These are phyloP conservation scores for Amiota minor DNA, from an alignment of 2,888 invertebrate genomes.

Conservation along the genomic window DNA sequence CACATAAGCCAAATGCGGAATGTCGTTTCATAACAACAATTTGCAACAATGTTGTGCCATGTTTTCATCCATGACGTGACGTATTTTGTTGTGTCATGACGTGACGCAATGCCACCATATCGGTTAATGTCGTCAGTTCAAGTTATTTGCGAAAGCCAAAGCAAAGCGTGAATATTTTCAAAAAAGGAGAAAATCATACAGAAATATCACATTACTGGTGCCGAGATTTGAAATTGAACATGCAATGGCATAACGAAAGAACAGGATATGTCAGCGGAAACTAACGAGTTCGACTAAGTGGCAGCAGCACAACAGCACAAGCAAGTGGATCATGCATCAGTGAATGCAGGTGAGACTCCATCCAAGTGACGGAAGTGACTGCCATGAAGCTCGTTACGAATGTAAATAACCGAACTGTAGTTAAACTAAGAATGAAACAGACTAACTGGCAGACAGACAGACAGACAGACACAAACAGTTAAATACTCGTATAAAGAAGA, in stretches of 20 bases:
- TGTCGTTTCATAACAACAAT: not conserved
- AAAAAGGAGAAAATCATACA: not conserved
- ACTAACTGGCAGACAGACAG: too few relatives aligned
- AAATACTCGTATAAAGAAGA: too few relatives aligned
- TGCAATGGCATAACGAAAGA: not conserved
- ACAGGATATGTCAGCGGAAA: not conserved
- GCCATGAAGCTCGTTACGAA: conserved; percentile 16
- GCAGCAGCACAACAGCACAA: too few relatives aligned
- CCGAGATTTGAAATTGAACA: conserved; percentile 14
- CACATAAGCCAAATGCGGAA: not conserved
- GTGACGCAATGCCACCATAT: too few relatives aligned
- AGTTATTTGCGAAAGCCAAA: conserved; percentile 8
- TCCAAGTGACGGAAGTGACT: not conserved
- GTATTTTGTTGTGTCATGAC: too few relatives aligned
- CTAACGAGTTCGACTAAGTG: not conserved
- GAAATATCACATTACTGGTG: conserved; percentile 11
- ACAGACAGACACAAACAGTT: too few relatives aligned
- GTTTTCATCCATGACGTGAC: too few relatives aligned
- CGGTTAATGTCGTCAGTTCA: too few relatives aligned
- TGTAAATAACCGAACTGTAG: conserved; percentile 3
- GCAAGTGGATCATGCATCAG: too few relatives aligned
- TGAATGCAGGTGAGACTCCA: too few relatives aligned
- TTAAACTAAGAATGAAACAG: not conserved
- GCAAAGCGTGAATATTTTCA: conserved; percentile 17
- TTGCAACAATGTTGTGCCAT: too few relatives aligned